A percentile compares a stretch with the other conserved stretches of the same genome.
These are phyloP conservation scores for Aleadryas rufinucha DNA, from an alignment of 2,113 vertebrate species.

Conservation along the genomic window DNA sequence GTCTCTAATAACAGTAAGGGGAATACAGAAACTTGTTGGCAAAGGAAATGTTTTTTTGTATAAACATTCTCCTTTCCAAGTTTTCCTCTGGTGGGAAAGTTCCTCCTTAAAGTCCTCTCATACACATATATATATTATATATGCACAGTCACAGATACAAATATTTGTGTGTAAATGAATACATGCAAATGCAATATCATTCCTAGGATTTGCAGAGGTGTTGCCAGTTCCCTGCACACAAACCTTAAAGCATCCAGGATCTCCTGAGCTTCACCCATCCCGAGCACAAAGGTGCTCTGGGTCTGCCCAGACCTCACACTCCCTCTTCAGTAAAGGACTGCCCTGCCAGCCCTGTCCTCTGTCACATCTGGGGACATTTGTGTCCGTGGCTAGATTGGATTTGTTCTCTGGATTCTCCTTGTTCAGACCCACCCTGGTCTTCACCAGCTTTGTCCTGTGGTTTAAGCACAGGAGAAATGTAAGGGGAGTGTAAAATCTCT, in stretches of 20 bases:
- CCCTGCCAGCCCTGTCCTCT: neutral
- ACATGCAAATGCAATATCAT: neutral
- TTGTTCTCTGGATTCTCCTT: neutral
- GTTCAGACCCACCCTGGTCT: neutral
- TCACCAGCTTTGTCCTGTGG: neutral
- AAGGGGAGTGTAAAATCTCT: neutral
- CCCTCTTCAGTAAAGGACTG: neutral
- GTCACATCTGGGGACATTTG: accelerated
- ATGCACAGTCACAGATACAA: neutral
- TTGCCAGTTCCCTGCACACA: neutral
- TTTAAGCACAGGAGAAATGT: neutral
- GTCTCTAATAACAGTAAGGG: constrained; percentile 11
- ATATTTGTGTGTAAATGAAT: neutral
- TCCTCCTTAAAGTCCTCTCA: neutral
- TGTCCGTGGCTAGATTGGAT: neutral
- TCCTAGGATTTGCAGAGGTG: neutral
- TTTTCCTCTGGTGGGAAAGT: neutral
- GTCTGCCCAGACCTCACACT: neutral
- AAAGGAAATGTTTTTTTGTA: neutral
- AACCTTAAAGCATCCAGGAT: neutral
- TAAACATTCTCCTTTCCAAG: constrained; percentile 40
- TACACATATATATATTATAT: neutral
- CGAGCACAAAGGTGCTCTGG: neutral
- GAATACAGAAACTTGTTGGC: constrained; percentile 3
- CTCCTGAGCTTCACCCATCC: neutral